phyloP scores from a whole-genome alignment of 2,888 invertebrate species.

The Bursaphelenchus okinawaensis region DNA sequence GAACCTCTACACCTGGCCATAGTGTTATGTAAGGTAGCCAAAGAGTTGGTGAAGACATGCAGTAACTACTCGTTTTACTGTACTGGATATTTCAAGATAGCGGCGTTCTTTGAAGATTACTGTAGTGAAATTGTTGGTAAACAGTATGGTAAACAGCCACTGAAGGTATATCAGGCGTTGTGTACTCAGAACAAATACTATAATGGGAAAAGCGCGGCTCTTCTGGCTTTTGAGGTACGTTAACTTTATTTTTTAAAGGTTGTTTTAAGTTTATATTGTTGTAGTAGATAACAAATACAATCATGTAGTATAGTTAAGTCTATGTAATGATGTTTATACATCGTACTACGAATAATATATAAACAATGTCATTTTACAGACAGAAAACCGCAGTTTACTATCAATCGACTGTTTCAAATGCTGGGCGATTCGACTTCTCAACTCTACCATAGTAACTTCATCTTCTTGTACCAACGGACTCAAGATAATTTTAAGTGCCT shows the following conservation, averaged over 20 bases:
- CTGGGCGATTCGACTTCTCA: constrained; percentile 61
- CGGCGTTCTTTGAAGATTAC: constrained; percentile 30
- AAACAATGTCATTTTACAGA: constrained; percentile 21
- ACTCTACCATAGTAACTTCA: constrained; percentile 27
- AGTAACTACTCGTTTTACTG: not conserved
- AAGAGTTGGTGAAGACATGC: constrained; percentile 28
- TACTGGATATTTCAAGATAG: constrained; percentile 16
- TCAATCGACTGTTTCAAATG: constrained; percentile 62
- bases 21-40: constrained; percentile 40
- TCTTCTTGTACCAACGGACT: constrained; percentile 33
- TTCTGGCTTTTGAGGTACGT: constrained; percentile 47
- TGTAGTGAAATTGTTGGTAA: constrained; percentile 33
- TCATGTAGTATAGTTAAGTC: no score
- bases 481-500: constrained; percentile 44
- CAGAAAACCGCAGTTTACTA: constrained; percentile 59
- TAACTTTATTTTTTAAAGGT: constrained; percentile 4
- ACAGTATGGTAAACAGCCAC: constrained; percentile 30
- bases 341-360: not conserved
- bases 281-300: no score
- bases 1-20: constrained; percentile 48
- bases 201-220: constrained; percentile 18
- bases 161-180: constrained; percentile 45
- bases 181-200: constrained; percentile 27
- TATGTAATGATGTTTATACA: not conserved
- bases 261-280: constrained; percentile 1